These are phyloP conservation scores for Lithophane socia DNA, from an alignment of 2,888 invertebrate genomes.

Conservation along the genomic window DNA sequence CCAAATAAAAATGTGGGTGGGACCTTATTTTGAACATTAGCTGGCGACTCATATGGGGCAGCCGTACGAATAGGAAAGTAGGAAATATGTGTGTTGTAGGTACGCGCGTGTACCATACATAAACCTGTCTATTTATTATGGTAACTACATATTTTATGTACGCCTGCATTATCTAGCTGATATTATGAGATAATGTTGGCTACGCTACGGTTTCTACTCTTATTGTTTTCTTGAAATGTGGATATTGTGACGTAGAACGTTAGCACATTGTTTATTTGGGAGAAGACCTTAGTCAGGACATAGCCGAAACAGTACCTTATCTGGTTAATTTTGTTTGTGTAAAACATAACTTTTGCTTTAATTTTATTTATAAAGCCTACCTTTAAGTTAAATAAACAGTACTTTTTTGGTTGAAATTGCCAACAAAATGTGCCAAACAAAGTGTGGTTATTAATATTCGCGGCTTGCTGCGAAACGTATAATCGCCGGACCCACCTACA, in stretches of 20 bases:
- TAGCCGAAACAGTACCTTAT: conserved; percentile 11
- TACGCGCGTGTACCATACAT: conserved; percentile 57
- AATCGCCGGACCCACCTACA: conserved; percentile 67
- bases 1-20: conserved; percentile 82
- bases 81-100: conserved; percentile 49
- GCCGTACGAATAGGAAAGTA: conserved; percentile 58
- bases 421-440: conserved; percentile 60
- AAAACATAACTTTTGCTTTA: conserved; percentile 12
- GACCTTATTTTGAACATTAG: conserved; percentile 72
- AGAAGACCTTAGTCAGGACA: conserved; percentile 11
- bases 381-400: conserved; percentile 54
- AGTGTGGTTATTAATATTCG: conserved; percentile 69
- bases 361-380: conserved; percentile 47
- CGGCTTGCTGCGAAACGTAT: conserved; percentile 62
- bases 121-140: conserved; percentile 64
- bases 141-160: conserved; percentile 62
- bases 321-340: conserved; percentile 28
- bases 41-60: conserved; percentile 54
- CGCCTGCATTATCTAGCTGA: conserved; percentile 50
- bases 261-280: conserved; percentile 37
- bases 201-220: conserved; percentile 30
- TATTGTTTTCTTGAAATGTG: conserved; percentile 55
- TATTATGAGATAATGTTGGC: conserved; percentile 55
- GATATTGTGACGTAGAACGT: conserved; percentile 42
- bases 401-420: conserved; percentile 50